phyloP scores from a whole-genome alignment of 1,140 invertebrate genomes.

The Papilio dardanus region DNA sequence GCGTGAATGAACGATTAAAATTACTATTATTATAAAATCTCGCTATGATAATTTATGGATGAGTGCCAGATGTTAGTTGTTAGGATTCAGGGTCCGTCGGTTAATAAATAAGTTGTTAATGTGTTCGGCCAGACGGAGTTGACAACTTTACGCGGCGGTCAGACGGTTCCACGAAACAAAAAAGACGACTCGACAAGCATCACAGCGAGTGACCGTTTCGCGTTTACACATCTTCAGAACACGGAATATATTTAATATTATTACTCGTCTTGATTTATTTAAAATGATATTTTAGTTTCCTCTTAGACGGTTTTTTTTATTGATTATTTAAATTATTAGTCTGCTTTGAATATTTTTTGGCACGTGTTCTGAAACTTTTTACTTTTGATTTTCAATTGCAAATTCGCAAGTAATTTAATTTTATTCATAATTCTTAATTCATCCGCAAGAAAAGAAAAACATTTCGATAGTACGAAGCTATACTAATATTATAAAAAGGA shows the following conservation, averaged over 20 bases:
- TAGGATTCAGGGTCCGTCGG: constrained; percentile 53
- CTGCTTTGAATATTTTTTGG: not conserved
- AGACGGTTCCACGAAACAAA: constrained; percentile 58
- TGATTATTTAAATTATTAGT: not conserved
- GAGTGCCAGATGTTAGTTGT: constrained; percentile 50
- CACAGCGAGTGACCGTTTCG: constrained; percentile 40
- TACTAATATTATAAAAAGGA: too few relatives aligned
- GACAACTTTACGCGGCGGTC: constrained; percentile 65
- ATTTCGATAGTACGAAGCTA: too few relatives aligned
- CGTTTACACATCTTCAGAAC: constrained; percentile 27
- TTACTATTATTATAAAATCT: constrained; percentile 44
- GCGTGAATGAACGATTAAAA: constrained; percentile 54
- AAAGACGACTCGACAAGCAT: constrained; percentile 37
- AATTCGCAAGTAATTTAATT: too few relatives aligned
- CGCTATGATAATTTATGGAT: constrained; percentile 56
- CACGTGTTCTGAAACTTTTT: not conserved
- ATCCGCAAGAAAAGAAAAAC: too few relatives aligned
- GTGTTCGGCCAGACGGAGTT: constrained; percentile 63
- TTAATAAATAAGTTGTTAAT: constrained; percentile 70
- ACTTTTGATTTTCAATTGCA: too few relatives aligned
- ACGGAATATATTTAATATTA: constrained; percentile 2
- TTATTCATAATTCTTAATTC: too few relatives aligned
- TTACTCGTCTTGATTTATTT: constrained; percentile 7
- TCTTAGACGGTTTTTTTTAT: not conserved
- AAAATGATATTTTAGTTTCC: not conserved